Conservation (phyloP, 2,797 vertebrate species). For the Gymnoscopelus microlampas region DNA sequence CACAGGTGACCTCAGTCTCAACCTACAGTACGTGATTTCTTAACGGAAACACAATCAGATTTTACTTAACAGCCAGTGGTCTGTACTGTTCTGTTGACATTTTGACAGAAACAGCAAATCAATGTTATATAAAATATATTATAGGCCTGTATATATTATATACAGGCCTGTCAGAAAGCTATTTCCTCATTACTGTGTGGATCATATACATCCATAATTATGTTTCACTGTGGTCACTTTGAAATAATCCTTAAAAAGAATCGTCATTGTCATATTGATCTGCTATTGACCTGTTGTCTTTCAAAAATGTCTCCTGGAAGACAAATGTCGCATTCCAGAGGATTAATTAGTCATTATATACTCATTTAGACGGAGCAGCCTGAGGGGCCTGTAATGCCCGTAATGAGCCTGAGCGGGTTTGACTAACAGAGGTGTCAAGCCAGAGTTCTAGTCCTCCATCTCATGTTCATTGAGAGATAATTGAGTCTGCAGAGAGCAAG, state of each 20-base stretch:
- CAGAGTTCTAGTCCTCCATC: conserved; percentile 40
- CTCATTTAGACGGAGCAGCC: conserved; percentile 28
- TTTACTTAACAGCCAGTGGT: background rate
- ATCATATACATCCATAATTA: conserved; percentile 5
- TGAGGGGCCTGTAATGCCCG: conserved; percentile 9
- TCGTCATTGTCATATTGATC: conserved; percentile 24
- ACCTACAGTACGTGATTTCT: background rate
- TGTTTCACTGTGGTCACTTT: conserved; percentile 15
- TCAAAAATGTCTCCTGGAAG: conserved; percentile 23
- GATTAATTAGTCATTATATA: conserved; percentile 43
- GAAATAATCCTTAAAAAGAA: conserved; percentile 37
- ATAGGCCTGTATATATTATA: background rate
- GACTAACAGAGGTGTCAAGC: conserved; percentile 53
- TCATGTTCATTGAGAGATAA: conserved; percentile 58
- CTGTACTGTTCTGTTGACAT: conserved; percentile 2
- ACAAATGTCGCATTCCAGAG: conserved; percentile 39
- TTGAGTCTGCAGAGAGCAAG: conserved; percentile 55
- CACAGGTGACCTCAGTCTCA: conserved; percentile 3
- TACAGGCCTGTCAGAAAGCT: conserved; percentile 25
- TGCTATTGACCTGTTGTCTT: conserved; percentile 16
- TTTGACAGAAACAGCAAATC: conserved; percentile 6
- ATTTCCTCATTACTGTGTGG: conserved; percentile 5
- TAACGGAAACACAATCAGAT: background rate
- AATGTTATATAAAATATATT: background rate
- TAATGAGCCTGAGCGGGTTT: conserved; percentile 6